Base-by-base conservation (phyloP, 2,888 invertebrate genomes). In the Acronicta alni region DNA sequence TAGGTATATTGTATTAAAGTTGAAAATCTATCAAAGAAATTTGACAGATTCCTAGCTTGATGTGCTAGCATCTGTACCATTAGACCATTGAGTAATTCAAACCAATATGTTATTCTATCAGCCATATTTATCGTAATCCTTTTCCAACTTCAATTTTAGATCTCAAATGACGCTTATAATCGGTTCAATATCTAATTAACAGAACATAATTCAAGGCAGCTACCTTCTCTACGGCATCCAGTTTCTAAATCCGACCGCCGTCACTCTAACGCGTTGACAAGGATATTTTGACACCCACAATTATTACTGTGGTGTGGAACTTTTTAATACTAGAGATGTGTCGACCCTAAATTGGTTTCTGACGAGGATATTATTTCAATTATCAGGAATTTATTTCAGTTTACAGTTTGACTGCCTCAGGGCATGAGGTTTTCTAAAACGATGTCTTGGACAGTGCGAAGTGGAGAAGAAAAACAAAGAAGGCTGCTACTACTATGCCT, bases 281-380 rank as follows among this genome's bases (percentile, higher is more conserved):
- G 88, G 80, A 86, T 92, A 91, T 92, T 92, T 88, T 93, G 92
- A 92, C 92, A 86, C 83, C 81, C 87, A 83, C 89, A 90, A 92
- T 92, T 92, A 91, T 87, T 26, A 9, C 23, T 86, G 79, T 71
- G 76, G 67, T 70, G 67, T 64, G 61, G 7, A 37, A 46, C 69
- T 80, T 80, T 69, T 16, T 61, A 83, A 84, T 65, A 57, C 26
- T 67, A 2, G 69, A 59, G 79, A 69, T 48, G 37, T n/a, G 77
- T 85, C 83, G 86, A 61, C 32, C 30, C 46, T 54, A 23, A 38
- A 69, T 64, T 53, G 38, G 52, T 42, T 55, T 56, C 23, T 42
- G 44, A 52, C 23, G 52, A 53, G 54, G 32, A 54, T 54, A n/a
- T 15, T 15, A 53, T 3, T 51, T 49, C 17, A 37, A 49, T 57